Base-by-base conservation (phyloP, 2,113 vertebrate species). In the Choloepus hoffmanni region DNA sequence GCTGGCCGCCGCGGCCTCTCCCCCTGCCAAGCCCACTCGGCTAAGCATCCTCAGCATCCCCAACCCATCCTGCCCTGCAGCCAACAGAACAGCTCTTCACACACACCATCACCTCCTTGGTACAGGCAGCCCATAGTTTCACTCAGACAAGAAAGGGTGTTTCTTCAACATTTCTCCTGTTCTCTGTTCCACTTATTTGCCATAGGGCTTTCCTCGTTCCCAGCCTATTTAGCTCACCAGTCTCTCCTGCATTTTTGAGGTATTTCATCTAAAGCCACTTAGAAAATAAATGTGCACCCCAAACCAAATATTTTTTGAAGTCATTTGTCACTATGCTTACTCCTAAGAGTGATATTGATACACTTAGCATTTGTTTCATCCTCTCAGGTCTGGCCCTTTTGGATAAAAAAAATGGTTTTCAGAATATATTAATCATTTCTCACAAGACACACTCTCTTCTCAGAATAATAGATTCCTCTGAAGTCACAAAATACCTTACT, bases 341-440 rank as follows among this genome's bases (percentile, higher is more conserved):
- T 30, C 82, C 67, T 88, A 48, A 30, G 79, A 43, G 50, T 53
- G 50, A 53, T 7, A 53, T 11, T 53, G 9, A 81, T 28, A 45
- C 50, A 43, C 48, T 76, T 40, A 77, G 76, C 67, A 82, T 84
- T 87, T 81, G 24, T 77, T 88, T 81, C 53, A 28, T 33, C 26
- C 40, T 53, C 23, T 60, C 40, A 68, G 26, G 14, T 28, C 83
- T 94, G 6, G 19, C 70, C 50, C 53, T 65, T 90, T 95, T 55
- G 45, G 65, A 70, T 85, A 43, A 53, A 58, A 81, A 68, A 81
- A 70, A 87, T 3, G 19, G 3, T 73, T 73, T 58, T 62, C 58
- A 77, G 78, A 67, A 60, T 55, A 9, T 76, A 72, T 62, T 30
- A 85, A 67, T 65, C 63, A 86, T 53, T 88, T 92, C 60, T 36